These are phyloP conservation scores for Leptatherina wallacei DNA, from an alignment of 2,797 vertebrate genomes.

Conservation along the genomic window DNA sequence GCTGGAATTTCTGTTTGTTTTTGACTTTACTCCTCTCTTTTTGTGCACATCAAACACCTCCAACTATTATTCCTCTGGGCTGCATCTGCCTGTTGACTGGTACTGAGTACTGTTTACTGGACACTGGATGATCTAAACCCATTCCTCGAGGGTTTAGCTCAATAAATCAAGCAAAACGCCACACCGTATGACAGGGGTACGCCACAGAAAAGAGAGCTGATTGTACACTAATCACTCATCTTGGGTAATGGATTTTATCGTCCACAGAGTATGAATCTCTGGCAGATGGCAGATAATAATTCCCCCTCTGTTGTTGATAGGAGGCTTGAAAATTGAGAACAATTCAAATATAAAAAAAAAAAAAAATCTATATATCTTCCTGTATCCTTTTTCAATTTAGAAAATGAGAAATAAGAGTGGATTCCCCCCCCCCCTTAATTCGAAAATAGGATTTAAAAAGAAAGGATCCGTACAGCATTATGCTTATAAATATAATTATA, in stretches of 20 bases:
- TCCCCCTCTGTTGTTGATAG: slow-evolving; percentile 46
- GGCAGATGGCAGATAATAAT: slow-evolving; percentile 68
- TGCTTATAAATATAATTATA: not conserved
- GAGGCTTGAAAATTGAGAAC: slow-evolving; percentile 56
- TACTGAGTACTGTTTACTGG: slow-evolving; percentile 22
- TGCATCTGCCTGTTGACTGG: not conserved
- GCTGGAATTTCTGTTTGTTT: not conserved
- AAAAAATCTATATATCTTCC: not conserved
- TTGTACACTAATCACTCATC: slow-evolving; percentile 58
- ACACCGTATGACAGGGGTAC: not conserved
- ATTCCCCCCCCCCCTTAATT: no score
- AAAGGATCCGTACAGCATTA: not conserved
- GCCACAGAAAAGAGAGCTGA: slow-evolving; percentile 12
- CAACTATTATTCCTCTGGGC: not conserved
- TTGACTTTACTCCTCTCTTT: not conserved
- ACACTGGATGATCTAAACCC: slow-evolving; percentile 10
- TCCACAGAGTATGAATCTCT: slow-evolving; percentile 44
- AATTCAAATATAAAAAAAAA: slow-evolving; percentile 19
- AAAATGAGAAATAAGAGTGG: slow-evolving; percentile 14
- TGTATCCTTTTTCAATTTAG: slow-evolving; percentile 32
- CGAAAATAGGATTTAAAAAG: not conserved
- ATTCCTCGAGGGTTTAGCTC: slow-evolving; percentile 14
- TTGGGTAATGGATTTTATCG: slow-evolving; percentile 52
- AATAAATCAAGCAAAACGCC: slow-evolving; percentile 31
- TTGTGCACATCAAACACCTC: not conserved